phyloP scores from a whole-genome alignment of 2,113 vertebrate genomes.

The Entelurus aequoreus region DNA sequence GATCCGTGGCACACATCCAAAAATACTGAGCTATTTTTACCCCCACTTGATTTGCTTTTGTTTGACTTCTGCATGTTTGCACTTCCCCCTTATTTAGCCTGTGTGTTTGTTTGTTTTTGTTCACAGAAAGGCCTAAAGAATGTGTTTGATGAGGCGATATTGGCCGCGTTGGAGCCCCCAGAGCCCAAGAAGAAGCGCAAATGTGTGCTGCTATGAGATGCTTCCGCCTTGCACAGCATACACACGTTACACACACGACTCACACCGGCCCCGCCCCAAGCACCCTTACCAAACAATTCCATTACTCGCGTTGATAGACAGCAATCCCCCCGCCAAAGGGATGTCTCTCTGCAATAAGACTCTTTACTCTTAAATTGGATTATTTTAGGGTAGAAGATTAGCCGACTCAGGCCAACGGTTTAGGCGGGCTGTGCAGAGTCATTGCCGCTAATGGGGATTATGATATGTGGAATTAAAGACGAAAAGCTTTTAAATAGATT shows the following conservation, averaged over 20 bases:
- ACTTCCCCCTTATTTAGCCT: slow-evolving; percentile 55
- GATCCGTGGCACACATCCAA: not conserved
- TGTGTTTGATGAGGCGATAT: slow-evolving; percentile 89
- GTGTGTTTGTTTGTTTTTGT: slow-evolving; percentile 72
- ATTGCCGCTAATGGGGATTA: not conserved
- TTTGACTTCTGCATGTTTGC: slow-evolving; percentile 28
- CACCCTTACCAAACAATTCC: slow-evolving; percentile 19
- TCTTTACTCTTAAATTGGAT: slow-evolving; percentile 15
- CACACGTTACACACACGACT: slow-evolving; percentile 15
- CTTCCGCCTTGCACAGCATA: slow-evolving; percentile 45
- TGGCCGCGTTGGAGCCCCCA: slow-evolving; percentile 98
- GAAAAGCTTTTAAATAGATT: slow-evolving; percentile 27
- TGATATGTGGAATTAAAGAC: slow-evolving; percentile 28
- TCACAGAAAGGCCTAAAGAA: slow-evolving; percentile 84
- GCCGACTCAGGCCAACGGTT: slow-evolving; percentile 10
- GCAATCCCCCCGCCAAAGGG: slow-evolving; percentile 45
- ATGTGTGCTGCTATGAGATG: slow-evolving; percentile 97
- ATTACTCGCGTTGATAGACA: slow-evolving; percentile 65
- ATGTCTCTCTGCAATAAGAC: slow-evolving; percentile 65
- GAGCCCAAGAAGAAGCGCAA: slow-evolving; percentile 99
- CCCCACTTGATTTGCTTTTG: slow-evolving; percentile 2
- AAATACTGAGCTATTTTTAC: slow-evolving; percentile 3
- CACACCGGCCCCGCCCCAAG: not conserved
- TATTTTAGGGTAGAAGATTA: slow-evolving; percentile 27
- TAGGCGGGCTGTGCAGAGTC: slow-evolving; percentile 4